Evolutionary conservation across 2,888 invertebrate species (phyloP).

Genomic region (Parnassius orleans): DNA sequence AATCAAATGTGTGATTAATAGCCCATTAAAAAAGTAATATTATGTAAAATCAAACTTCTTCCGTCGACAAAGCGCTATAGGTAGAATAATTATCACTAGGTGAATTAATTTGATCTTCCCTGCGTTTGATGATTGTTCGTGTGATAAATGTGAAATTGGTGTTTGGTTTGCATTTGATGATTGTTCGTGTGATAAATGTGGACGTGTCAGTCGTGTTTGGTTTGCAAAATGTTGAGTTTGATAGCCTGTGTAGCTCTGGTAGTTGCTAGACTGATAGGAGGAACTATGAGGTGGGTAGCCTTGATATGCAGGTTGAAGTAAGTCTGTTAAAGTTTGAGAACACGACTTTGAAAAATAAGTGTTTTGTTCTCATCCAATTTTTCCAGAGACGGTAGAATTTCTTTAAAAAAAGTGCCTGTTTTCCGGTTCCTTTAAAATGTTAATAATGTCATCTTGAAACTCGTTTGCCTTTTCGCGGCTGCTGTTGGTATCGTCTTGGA

Average conservation of each 20-base stretch:
- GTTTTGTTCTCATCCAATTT: neutral
- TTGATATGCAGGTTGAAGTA: neutral
- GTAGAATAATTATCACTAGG: slow-evolving; percentile 1
- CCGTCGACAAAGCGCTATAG: neutral
- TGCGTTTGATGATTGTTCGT: neutral
- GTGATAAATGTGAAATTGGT: too few species aligned
- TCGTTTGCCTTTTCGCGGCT: too few species aligned
- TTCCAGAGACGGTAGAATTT: neutral
- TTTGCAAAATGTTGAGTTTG: too few species aligned
- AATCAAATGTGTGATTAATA: neutral
- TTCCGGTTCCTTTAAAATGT: neutral
- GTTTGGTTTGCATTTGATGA: too few species aligned
- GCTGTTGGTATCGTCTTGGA: too few species aligned
- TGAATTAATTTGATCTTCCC: slow-evolving; percentile 1
- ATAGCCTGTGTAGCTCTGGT: too few species aligned
- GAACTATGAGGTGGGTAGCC: too few species aligned
- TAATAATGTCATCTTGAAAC: too few species aligned
- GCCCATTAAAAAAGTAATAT: neutral
- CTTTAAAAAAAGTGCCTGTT: neutral
- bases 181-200: too few species aligned
- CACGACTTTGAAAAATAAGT: neutral
- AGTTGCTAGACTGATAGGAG: too few species aligned
- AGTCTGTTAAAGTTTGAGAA: neutral
- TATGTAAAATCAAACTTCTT: slow-evolving; percentile 1
- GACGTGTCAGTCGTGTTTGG: too few species aligned